A percentile compares a stretch with the other conserved stretches of the same genome.
Evolutionary conservation across 2,113 vertebrate species (phyloP).

Genomic region (Paradoxurus hermaphroditus): DNA sequence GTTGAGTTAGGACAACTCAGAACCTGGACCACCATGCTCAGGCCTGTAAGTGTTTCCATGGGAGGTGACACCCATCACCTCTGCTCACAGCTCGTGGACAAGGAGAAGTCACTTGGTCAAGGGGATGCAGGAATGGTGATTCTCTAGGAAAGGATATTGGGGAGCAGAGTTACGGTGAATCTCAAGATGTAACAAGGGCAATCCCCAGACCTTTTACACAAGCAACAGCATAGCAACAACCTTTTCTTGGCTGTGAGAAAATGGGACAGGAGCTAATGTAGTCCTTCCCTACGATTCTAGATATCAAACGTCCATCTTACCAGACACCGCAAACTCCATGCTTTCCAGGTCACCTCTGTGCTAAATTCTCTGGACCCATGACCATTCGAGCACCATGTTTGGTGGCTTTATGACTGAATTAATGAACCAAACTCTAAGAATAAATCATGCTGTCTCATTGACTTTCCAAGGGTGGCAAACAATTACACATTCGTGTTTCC

Average conservation of each 20-base stretch:
- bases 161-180: background rate
- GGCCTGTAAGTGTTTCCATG: too few relatives aligned
- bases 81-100: background rate
- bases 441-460: background rate
- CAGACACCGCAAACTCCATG: rapidly evolving
- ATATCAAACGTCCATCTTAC: rapidly evolving
- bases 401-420: background rate
- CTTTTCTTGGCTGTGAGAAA: background rate
- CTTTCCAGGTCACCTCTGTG: background rate
- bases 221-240: too few relatives aligned
- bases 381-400: too few relatives aligned
- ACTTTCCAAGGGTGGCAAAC: background rate
- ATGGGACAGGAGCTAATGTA: rapidly evolving
- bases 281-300: rapidly evolving
- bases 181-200: background rate
- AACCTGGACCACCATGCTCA: rapidly evolving
- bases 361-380: background rate
- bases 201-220: rapidly evolving
- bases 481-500: background rate
- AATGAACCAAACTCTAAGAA: background rate
- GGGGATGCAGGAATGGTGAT: too few relatives aligned
- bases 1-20: background rate
- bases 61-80: rapidly evolving
- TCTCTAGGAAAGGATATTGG: background rate
- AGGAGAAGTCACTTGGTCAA: background rate